These are phyloP conservation scores for Melitaea cinxia DNA, from an alignment of 1,140 invertebrate species.

Conservation along the genomic window DNA sequence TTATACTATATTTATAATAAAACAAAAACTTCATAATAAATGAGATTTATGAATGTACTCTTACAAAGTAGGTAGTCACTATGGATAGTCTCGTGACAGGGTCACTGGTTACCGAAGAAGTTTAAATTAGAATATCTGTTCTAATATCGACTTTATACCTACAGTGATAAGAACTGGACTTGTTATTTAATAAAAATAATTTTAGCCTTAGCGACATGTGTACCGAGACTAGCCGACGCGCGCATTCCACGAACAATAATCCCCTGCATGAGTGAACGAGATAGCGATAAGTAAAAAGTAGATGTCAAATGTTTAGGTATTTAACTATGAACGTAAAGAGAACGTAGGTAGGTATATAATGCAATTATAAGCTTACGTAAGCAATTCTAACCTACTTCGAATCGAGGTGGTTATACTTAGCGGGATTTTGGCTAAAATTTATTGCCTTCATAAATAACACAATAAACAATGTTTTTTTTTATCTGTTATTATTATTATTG, in stretches of 20 bases:
- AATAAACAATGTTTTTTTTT: not conserved
- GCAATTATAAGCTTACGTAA: conserved; percentile 78
- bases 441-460: not conserved
- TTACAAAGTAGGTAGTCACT: conserved; percentile 76
- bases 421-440: conserved; percentile 15
- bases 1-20: conserved; percentile 18
- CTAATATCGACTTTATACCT: conserved; percentile 53
- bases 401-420: conserved; percentile 53
- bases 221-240: conserved; percentile 77
- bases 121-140: conserved; percentile 11
- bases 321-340: conserved; percentile 77
- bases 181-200: conserved; percentile 39
- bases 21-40: conserved; percentile 46
- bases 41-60: conserved; percentile 77
- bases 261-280: conserved; percentile 68
- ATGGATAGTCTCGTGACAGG: conserved; percentile 67
- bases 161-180: conserved; percentile 18
- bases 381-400: conserved; percentile 75
- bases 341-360: conserved; percentile 79
- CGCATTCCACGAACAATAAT: conserved; percentile 79
- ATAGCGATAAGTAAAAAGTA: conserved; percentile 74
- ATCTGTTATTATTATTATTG: not conserved
- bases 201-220: conserved; percentile 47
- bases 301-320: conserved; percentile 81
- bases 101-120: conserved; percentile 35